Evolutionary conservation across 1,140 invertebrate species (phyloP).

Genomic region (Mercenaria mercenaria): DNA sequence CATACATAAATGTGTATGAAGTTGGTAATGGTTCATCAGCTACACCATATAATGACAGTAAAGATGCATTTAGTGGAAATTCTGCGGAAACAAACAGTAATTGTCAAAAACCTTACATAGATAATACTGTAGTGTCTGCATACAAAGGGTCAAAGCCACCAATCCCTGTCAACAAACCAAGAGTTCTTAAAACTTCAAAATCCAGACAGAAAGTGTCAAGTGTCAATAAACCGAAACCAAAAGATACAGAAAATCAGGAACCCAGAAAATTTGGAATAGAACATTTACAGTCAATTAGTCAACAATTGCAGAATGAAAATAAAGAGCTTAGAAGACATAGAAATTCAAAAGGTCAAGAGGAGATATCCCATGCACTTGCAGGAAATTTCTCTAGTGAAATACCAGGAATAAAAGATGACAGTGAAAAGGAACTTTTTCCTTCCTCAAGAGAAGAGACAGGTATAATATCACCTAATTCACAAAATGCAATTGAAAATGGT

Average conservation of each 20-base stretch:
- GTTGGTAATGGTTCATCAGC: background rate
- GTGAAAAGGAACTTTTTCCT: background rate
- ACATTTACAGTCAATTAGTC: conserved; percentile 16
- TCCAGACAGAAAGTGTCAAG: background rate
- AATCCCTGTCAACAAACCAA: background rate
- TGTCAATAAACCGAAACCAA: background rate
- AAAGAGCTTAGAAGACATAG: conserved; percentile 4
- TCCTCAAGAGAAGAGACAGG: background rate
- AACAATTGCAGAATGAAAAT: conserved; percentile 19
- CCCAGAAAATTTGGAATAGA: conserved; percentile 9
- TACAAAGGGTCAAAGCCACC: conserved; percentile 23
- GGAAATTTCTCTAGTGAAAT: background rate
- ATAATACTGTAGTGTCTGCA: conserved; percentile 44
- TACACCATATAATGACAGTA: conserved; percentile 7
- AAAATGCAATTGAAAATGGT: background rate
- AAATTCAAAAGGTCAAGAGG: background rate
- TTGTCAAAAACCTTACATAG: background rate
- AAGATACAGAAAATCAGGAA: background rate
- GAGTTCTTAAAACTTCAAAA: background rate
- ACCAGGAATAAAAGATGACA: background rate
- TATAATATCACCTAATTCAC: background rate
- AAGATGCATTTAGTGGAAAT: background rate
- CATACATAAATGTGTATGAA: background rate
- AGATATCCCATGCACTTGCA: background rate
- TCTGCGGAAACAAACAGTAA: background rate